Base-by-base conservation (phyloP, 2,888 invertebrate species). In the Leucozona laternaria region DNA sequence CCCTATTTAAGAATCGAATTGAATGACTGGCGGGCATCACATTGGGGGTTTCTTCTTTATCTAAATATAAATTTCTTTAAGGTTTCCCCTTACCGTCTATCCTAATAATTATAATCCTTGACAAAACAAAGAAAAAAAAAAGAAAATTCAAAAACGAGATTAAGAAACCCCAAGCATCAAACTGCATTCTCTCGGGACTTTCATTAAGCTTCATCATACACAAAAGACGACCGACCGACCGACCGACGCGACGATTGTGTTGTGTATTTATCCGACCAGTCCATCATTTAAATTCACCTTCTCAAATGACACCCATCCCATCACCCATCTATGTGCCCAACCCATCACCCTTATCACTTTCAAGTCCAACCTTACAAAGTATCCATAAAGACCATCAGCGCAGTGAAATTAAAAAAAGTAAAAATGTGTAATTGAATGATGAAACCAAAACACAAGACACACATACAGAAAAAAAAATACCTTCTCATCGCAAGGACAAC, bases 391-490 rank as follows among this genome's bases (percentile, higher is more conserved):
- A 25, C 13, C 15, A 53, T 5, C 22, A n/a, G 40, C 37, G 40
- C 37, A 62, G 43, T 37, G 5, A 25, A 31, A n/a, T 10, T 34
- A 66, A 31, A 17, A 28, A 60, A 22, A 0, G 2, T 15, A 62
- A 70, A 66, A 73, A 68, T 66, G 22, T 70, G 57, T 86, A 86
- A 86, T 86, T 86, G 82, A 86, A 86, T 86, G 78, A 81, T 73
- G 78, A 78, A 62, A 82, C 81, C 81, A 82, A 86, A 79, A 86
- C 68, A 77, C 60, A 22, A 60, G 37, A 20, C 28, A 28, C 4
- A n/a, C 4, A 60, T n/a, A n/a, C n/a, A 20, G 13, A 37, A 22
- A 40, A 60, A 60, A 22, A 72, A 25, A 81, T 70, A 45, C 45
- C 66, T 71, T 66, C 75, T 75, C 22, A 28, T 64, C 40, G 48